A percentile compares a stretch with the other conserved stretches of the same genome.
These are phyloP conservation scores for Halichondria panicea DNA, from an alignment of 37 sponge, comb jelly and placozoan species.

Conservation along the genomic window DNA sequence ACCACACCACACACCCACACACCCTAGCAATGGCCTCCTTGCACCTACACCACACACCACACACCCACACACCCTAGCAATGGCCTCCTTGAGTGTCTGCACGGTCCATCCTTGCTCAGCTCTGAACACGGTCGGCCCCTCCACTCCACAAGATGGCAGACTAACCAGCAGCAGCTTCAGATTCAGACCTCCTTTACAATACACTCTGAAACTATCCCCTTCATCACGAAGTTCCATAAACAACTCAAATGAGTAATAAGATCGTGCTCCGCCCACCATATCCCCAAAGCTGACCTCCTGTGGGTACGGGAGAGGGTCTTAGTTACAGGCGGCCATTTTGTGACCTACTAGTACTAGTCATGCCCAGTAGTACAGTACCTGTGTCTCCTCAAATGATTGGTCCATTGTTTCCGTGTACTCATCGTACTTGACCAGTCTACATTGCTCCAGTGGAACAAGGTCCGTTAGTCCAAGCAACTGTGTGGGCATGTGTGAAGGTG, in stretches of 20 bases:
- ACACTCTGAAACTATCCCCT: slow-evolving; percentile 61
- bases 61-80: slow-evolving; percentile 27
- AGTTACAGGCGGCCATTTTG: neutral
- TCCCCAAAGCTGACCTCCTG: slow-evolving; percentile 63
- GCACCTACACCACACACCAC: no score
- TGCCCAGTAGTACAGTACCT: slow-evolving; percentile 27
- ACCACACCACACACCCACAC: no score
- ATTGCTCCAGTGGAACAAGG: slow-evolving; percentile 68
- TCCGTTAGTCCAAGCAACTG: slow-evolving; percentile 65
- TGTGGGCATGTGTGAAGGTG: neutral
- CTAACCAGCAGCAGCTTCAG: slow-evolving; percentile 69
- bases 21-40: no score
- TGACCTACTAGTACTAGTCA: neutral
- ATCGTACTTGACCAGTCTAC: slow-evolving; percentile 88
- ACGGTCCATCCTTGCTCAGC: slow-evolving; percentile 68
- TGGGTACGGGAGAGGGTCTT: neutral
- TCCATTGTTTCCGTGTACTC: slow-evolving; percentile 85
- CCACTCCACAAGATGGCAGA: slow-evolving; percentile 37
- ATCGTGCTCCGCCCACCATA: slow-evolving; percentile 72
- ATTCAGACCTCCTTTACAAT: slow-evolving; percentile 73
- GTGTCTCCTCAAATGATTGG: slow-evolving; percentile 79
- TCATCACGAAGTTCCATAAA: slow-evolving; percentile 71
- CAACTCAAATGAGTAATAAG: slow-evolving; percentile 81
- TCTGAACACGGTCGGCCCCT: slow-evolving; percentile 35
- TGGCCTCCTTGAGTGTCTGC: slow-evolving; percentile 44